Conservation (phyloP, 2,113 vertebrate genomes). For the Poeciliopsis retropinna region DNA sequence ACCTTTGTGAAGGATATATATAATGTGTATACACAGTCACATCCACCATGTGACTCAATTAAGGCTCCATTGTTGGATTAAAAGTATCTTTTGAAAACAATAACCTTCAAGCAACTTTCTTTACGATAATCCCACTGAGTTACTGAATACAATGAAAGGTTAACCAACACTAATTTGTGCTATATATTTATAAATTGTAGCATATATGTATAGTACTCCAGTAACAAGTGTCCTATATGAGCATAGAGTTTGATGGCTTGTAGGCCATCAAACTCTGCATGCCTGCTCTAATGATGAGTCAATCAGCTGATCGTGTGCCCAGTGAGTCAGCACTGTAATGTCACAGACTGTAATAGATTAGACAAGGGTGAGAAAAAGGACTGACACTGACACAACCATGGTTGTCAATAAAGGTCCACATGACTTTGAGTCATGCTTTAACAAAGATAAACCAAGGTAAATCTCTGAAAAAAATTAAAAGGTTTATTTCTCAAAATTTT, state of each 20-base stretch:
- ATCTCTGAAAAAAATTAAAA: background rate
- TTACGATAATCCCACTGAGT: no score
- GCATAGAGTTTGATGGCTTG: background rate
- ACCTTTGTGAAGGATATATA: no score
- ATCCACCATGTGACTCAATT: no score
- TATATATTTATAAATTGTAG: no score
- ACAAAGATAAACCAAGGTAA: background rate
- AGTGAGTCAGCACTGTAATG: conserved; percentile 34
- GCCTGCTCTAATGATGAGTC: conserved; percentile 19
- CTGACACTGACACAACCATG: conserved; percentile 42
- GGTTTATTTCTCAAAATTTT: background rate
- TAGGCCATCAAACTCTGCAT: background rate
- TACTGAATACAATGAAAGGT: no score
- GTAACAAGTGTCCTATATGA: background rate
- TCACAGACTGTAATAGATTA: conserved; percentile 39
- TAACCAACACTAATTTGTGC: no score
- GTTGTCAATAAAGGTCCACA: conserved; percentile 43
- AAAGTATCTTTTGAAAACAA: no score
- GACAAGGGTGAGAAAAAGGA: conserved; percentile 30
- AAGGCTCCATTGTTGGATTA: no score
- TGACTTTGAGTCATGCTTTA: conserved; percentile 22
- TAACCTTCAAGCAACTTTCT: no score
- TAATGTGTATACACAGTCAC: no score
- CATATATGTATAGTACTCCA: background rate
- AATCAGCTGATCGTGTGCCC: conserved; percentile 19